Conservation (phyloP, 2,797 vertebrate genomes). For the Saguinus oedipus region DNA sequence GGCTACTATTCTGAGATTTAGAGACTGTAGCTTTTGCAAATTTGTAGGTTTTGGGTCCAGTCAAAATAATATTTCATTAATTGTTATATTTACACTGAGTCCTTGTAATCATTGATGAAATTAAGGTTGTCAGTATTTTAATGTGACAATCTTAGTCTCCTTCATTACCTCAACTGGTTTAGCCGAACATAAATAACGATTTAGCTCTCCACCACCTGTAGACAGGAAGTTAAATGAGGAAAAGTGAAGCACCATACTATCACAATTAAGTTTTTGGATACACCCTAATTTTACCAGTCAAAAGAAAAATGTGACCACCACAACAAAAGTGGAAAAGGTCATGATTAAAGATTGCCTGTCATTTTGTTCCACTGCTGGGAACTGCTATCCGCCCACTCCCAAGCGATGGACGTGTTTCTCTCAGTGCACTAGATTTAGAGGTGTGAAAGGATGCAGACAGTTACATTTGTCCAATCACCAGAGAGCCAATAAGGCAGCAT, state of each 20-base stretch:
- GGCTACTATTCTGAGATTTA: background rate
- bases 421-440: constrained; percentile 21
- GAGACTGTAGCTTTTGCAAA: constrained; percentile 23
- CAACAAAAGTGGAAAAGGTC: background rate
- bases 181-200: background rate
- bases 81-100: background rate
- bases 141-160: background rate
- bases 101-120: background rate
- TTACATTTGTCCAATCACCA: constrained; percentile 56
- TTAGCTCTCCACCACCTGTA: background rate
- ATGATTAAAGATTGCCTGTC: constrained; percentile 51
- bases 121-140: background rate
- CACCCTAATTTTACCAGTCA: background rate
- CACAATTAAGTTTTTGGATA: background rate
- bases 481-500: constrained; percentile 22
- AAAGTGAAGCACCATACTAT: background rate
- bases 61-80: background rate
- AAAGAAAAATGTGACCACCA: constrained; percentile 24
- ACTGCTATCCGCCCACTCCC: background rate
- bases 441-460: constrained; percentile 15
- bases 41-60: background rate
- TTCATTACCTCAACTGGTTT: background rate
- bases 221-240: background rate
- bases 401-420: constrained; percentile 25
- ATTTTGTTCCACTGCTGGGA: background rate